Percentiles rank a stretch among this genome's conserved stretches.
phyloP scores from a whole-genome alignment of 2,113 vertebrate species.

The Galeopterus variegatus region DNA sequence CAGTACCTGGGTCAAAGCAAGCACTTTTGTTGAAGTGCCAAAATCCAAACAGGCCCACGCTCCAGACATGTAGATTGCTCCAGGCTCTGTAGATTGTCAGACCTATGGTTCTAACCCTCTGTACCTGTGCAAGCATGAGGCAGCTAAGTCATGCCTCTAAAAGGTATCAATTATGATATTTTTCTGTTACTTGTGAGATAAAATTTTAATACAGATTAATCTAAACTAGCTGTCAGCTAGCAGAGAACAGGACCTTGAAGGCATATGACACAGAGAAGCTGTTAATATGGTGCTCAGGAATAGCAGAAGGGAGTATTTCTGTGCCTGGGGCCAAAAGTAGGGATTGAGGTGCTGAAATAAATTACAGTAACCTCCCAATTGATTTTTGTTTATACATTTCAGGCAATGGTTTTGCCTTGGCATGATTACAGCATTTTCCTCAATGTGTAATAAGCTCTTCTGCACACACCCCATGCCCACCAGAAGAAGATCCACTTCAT shows the following conservation, averaged over 20 bases:
- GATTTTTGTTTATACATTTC: neutral
- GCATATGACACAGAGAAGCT: neutral
- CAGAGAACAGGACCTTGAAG: constrained; percentile 25
- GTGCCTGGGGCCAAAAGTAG: neutral
- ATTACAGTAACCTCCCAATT: neutral
- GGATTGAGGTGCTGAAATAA: neutral
- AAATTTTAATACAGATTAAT: constrained; percentile 65
- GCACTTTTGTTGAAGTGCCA: neutral
- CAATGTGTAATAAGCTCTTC: neutral
- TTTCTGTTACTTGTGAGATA: constrained; percentile 44
- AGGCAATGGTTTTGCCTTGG: neutral
- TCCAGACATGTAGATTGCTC: too few species aligned
- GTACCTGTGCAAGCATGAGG: neutral
- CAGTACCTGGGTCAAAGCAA: neutral
- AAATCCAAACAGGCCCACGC: neutral
- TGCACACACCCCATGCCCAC: fast-evolving
- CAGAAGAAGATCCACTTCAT: neutral
- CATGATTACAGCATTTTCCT: neutral
- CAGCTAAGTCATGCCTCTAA: neutral
- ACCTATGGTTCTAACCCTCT: neutral
- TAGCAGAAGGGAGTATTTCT: neutral
- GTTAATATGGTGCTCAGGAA: neutral
- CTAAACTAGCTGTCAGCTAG: neutral
- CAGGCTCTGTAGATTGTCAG: neutral
- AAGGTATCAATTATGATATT: constrained; percentile 48